Percentiles rank a stretch among this genome's conserved stretches.
These are phyloP conservation scores for Monopterus albus DNA, from an alignment of 2,113 vertebrate species.

Conservation along the genomic window DNA sequence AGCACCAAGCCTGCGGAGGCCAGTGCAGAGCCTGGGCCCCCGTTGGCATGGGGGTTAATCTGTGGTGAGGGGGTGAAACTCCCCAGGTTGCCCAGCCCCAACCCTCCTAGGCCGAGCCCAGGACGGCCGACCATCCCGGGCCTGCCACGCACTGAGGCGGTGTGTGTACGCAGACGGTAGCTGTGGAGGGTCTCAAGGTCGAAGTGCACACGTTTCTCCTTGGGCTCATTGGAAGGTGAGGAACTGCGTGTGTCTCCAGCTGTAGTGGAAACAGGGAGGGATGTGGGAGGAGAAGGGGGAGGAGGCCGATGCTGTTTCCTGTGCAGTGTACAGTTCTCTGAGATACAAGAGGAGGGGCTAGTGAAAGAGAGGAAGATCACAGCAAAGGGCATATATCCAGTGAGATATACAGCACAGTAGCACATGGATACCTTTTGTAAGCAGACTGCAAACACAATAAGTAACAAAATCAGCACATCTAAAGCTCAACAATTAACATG, in stretches of 20 bases:
- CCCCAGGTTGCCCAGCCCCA: conserved; percentile 57
- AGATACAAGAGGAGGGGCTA: conserved; percentile 82
- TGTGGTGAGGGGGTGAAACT: conserved; percentile 54
- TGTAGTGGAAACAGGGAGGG: conserved; percentile 34
- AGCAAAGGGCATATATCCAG: conserved; percentile 30
- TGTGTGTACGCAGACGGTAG: conserved; percentile 80
- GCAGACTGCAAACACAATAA: neutral
- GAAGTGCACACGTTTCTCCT: conserved; percentile 83
- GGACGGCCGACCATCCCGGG: conserved; percentile 73
- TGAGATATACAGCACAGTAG: conserved; percentile 34
- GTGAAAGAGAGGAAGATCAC: conserved; percentile 39
- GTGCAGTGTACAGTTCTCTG: conserved; percentile 83
- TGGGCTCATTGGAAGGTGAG: conserved; percentile 64
- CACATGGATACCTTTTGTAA: neutral
- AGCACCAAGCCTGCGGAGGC: conserved; percentile 76
- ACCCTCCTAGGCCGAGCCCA: conserved; percentile 75
- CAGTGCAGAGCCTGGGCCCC: conserved; percentile 51
- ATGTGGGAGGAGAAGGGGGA: conserved; percentile 70
- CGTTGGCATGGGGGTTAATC: conserved; percentile 70
- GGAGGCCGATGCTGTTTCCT: conserved; percentile 76
- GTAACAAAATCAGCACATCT: neutral
- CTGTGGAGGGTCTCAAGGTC: conserved; percentile 84
- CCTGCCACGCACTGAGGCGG: conserved; percentile 68
- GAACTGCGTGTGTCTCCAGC: conserved; percentile 59
- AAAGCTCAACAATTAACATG: neutral